These are phyloP conservation scores for Elephas maximus DNA, from an alignment of 2,113 vertebrate genomes.

Conservation along the genomic window DNA sequence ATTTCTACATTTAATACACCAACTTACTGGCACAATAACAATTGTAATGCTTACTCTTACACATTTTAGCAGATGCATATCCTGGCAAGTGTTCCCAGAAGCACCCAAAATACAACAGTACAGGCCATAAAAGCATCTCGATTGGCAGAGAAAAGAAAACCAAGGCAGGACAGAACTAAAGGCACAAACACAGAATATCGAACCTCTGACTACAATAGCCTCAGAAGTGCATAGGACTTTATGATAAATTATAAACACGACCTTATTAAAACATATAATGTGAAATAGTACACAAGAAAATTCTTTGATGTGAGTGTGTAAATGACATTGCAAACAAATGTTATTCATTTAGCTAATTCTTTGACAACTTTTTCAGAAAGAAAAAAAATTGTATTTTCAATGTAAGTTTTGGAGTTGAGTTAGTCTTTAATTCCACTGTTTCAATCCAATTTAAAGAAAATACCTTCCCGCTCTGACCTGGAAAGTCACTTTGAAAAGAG, in stretches of 20 bases:
- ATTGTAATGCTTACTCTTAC: conserved; percentile 91
- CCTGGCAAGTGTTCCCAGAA: conserved; percentile 92
- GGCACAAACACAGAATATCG: conserved; percentile 45
- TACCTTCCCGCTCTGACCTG: not conserved
- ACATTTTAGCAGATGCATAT: conserved; percentile 94
- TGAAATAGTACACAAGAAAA: not conserved
- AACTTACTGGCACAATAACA: conserved; percentile 34
- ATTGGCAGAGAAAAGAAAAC: conserved; percentile 94
- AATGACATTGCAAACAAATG: not conserved
- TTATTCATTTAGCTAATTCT: conserved; percentile 45
- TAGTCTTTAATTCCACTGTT: conserved; percentile 15
- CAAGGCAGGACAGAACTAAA: conserved; percentile 92
- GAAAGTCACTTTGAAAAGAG: not conserved
- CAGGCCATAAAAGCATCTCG: conserved; percentile 95
- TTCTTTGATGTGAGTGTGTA: not conserved
- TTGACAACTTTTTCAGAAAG: conserved; percentile 10
- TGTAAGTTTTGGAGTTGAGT: conserved; percentile 19
- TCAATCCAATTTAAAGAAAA: conserved; percentile 34
- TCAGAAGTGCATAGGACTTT: not conserved
- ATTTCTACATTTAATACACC: conserved; percentile 54
- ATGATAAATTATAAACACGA: conserved; percentile 1
- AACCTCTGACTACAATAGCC: not conserved
- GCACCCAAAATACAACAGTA: conserved; percentile 93
- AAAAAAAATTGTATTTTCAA: conserved; percentile 44
- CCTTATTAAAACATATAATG: not conserved